phyloP scores from a whole-genome alignment of 2,113 vertebrate genomes.

The Mormoops blainvillei region DNA sequence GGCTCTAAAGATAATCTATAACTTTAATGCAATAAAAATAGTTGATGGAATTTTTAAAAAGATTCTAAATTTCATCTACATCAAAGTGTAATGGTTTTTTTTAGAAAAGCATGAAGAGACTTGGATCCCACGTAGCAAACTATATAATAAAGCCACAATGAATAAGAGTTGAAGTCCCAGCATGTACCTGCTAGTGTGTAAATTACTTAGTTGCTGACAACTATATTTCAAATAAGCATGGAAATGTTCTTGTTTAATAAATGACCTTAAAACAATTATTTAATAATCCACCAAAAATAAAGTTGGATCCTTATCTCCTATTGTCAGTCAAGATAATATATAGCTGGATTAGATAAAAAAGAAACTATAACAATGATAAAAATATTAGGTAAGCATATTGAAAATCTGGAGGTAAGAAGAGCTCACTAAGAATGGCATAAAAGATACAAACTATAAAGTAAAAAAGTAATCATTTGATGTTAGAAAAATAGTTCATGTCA shows the following conservation, averaged over 20 bases:
- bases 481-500: neutral
- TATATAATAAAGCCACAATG: neutral
- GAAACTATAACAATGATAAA: neutral
- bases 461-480: neutral
- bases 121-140: neutral
- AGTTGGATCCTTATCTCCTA: neutral
- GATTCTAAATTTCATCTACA: neutral
- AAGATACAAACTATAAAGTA: neutral
- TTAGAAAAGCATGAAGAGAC: neutral
- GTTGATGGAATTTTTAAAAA: neutral
- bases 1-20: neutral
- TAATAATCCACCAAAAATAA: neutral
- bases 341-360: neutral
- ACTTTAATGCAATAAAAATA: neutral
- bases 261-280: neutral
- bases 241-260: neutral
- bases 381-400: neutral
- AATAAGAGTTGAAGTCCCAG: neutral
- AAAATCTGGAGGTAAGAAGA: neutral
- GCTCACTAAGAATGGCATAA: neutral
- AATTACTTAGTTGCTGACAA: neutral
- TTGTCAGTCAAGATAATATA: neutral
- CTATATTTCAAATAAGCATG: neutral
- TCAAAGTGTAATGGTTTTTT: neutral
- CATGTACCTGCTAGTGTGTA: neutral